phyloP scores from a whole-genome alignment of 2,797 vertebrate genomes.

The Lateolabrax maculatus region DNA sequence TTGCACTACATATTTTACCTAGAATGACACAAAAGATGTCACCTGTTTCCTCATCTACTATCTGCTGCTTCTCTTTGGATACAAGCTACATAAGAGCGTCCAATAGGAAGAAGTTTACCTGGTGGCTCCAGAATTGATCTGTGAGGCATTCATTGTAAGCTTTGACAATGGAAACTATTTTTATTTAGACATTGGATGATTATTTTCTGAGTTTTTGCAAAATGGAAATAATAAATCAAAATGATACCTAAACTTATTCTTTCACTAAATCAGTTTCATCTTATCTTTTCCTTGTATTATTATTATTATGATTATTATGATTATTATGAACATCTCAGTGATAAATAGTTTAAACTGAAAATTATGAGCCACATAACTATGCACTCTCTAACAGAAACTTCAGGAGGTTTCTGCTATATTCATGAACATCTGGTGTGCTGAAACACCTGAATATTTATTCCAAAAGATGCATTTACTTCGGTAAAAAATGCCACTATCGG shows the following conservation, averaged over 20 bases:
- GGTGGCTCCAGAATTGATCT: neutral
- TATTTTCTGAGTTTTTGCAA: neutral
- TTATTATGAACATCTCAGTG: neutral
- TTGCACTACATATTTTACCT: slow-evolving; percentile 47
- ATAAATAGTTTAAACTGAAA: neutral
- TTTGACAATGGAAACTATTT: neutral
- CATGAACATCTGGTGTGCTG: neutral
- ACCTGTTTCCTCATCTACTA: slow-evolving; percentile 21
- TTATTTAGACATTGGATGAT: neutral
- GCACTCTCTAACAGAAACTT: neutral
- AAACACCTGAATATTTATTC: neutral
- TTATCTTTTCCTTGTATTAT: too few relatives aligned
- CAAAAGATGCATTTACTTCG: neutral
- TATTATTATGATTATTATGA: too few relatives aligned
- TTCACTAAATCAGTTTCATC: neutral
- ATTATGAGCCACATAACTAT: neutral
- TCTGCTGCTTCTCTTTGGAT: slow-evolving; percentile 14
- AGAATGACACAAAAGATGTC: slow-evolving; percentile 28
- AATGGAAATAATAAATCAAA: neutral
- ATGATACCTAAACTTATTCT: neutral
- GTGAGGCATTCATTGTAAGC: neutral
- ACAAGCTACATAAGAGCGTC: neutral
- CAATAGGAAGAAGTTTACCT: neutral
- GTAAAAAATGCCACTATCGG: neutral
- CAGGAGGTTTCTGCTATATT: neutral